Evolutionary conservation across 2,888 invertebrate genomes (phyloP).

Genomic region (Trachelus troglodyta): DNA sequence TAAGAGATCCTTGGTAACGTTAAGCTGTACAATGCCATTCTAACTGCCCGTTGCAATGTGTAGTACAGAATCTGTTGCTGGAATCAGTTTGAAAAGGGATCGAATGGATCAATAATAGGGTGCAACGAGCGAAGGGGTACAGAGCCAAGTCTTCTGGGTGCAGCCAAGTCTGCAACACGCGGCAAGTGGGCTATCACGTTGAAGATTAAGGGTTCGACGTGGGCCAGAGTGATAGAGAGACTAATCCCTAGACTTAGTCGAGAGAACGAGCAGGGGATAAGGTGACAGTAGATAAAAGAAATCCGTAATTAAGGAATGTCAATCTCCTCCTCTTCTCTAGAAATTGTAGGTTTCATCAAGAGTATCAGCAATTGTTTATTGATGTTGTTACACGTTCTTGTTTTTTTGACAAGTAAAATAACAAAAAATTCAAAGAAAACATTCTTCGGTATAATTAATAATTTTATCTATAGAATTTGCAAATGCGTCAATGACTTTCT

Average conservation of each 20-base stretch:
- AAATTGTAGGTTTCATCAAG: background rate
- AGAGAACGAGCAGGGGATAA: slow-evolving; percentile 41
- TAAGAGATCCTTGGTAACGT: background rate
- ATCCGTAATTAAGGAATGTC: slow-evolving; percentile 61
- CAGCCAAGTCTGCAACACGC: background rate
- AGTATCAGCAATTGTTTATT: background rate
- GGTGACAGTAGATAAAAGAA: slow-evolving; percentile 65
- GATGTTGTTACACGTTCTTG: background rate
- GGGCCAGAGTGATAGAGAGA: slow-evolving; percentile 61
- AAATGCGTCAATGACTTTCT: background rate
- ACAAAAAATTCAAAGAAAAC: background rate
- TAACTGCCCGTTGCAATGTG: background rate
- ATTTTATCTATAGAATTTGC: background rate
- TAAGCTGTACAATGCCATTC: background rate
- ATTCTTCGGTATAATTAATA: background rate
- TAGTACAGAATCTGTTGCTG: background rate
- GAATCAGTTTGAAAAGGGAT: background rate
- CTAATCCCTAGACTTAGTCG: slow-evolving; percentile 57
- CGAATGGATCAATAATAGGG: background rate
- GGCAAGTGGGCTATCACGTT: slow-evolving; percentile 20
- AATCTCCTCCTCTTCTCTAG: slow-evolving; percentile 27
- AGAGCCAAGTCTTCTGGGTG: background rate
- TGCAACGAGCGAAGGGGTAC: background rate
- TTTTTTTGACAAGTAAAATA: background rate
- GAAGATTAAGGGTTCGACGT: slow-evolving; percentile 60